Evolutionary conservation across 1,140 invertebrate genomes (phyloP).

Genomic region (Leptinotarsa lineolata): DNA sequence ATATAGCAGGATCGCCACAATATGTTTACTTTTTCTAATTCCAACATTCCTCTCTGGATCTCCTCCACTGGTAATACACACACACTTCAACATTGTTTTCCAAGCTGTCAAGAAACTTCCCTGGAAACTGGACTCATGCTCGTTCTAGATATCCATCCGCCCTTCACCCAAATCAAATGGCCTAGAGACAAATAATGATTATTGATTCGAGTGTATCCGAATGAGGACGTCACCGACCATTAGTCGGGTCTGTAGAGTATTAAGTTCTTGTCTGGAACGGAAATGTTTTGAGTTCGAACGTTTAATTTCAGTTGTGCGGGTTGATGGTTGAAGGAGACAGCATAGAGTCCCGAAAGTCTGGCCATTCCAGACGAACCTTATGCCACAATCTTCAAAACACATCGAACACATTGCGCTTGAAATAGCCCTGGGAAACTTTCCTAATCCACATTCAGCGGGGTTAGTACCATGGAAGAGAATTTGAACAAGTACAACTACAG

Average conservation of each 20-base stretch:
- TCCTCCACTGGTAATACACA: too few species aligned
- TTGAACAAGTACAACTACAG: too few species aligned
- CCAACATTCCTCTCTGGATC: too few species aligned
- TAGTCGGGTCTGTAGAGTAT: background rate
- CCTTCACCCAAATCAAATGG: background rate
- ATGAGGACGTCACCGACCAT: background rate
- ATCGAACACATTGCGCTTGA: background rate
- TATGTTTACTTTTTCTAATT: too few species aligned
- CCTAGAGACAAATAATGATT: background rate
- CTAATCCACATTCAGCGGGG: background rate
- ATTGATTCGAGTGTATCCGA: background rate
- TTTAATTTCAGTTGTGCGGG: background rate
- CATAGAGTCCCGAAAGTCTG: background rate
- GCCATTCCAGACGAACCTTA: background rate
- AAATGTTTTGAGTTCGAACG: background rate
- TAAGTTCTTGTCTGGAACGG: background rate
- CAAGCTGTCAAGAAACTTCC: too few species aligned
- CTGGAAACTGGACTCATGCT: background rate
- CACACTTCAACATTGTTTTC: too few species aligned
- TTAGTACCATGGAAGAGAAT: too few species aligned
- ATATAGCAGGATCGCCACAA: too few species aligned
- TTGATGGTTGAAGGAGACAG: background rate
- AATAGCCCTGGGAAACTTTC: background rate
- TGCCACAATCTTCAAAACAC: background rate
- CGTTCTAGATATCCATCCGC: background rate